Evolutionary conservation across 1,140 invertebrate genomes (phyloP).

Genomic region (Papilio aristodemus): DNA sequence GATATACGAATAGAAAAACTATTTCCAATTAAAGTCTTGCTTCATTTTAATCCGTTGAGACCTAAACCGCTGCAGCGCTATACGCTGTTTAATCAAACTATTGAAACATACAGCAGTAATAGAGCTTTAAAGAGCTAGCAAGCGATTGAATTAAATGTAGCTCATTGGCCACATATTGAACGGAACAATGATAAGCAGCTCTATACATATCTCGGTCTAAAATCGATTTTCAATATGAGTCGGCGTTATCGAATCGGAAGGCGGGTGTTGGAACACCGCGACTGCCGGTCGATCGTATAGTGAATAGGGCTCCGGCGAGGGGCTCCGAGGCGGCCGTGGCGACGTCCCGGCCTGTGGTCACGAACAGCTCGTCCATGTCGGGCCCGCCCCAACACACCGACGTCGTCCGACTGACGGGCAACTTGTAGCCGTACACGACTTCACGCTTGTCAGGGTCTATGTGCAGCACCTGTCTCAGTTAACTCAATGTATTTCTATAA

Average conservation of each 20-base stretch:
- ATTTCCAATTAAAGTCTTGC: too few species aligned
- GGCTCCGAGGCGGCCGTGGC: constrained; percentile 39
- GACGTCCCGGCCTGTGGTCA: constrained; percentile 59
- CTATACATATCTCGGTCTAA: too few species aligned
- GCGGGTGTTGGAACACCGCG: constrained; percentile 43
- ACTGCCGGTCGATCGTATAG: constrained; percentile 56
- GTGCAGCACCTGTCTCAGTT: constrained; percentile 59
- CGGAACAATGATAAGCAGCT: too few species aligned
- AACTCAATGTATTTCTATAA: too few species aligned
- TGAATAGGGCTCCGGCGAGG: constrained; percentile 60
- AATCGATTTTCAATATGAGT: constrained; percentile 48
- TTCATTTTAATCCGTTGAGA: too few species aligned
- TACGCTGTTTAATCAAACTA: too few species aligned
- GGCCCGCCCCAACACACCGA: constrained; percentile 67
- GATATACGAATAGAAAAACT: too few species aligned
- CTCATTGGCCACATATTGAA: too few species aligned
- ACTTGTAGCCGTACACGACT: constrained; percentile 57
- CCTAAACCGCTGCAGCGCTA: too few species aligned
- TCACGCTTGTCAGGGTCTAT: constrained; percentile 54
- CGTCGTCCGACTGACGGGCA: constrained; percentile 56
- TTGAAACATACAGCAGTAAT: too few species aligned
- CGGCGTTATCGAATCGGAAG: constrained; percentile 57
- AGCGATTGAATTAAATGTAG: too few species aligned
- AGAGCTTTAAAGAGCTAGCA: too few species aligned
- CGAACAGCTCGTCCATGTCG: constrained; percentile 60